Evolutionary conservation across 2,113 vertebrate genomes (phyloP).

Genomic region (Phycodurus eques): DNA sequence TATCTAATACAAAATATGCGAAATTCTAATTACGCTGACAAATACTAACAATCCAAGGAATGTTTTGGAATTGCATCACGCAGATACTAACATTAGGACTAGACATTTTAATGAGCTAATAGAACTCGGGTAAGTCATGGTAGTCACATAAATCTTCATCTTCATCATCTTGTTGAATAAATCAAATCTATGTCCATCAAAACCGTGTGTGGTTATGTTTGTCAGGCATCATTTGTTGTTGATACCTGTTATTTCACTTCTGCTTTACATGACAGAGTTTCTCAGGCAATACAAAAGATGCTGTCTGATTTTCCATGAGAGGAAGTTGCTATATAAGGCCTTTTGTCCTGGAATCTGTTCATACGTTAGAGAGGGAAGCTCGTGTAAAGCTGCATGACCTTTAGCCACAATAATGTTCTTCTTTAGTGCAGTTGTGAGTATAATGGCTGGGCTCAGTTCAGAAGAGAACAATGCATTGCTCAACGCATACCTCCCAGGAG

Average conservation of each 20-base stretch:
- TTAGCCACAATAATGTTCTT: constrained; percentile 19
- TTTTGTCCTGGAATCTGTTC: not conserved
- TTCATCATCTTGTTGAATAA: too few relatives aligned
- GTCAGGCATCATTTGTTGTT: not conserved
- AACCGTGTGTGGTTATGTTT: not conserved
- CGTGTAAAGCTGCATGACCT: not conserved
- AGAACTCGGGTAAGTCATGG: too few relatives aligned
- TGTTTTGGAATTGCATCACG: too few relatives aligned
- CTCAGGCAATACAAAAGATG: constrained; percentile 29
- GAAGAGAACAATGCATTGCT: not conserved
- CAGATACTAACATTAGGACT: too few relatives aligned
- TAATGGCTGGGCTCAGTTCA: not conserved
- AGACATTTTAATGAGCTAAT: too few relatives aligned
- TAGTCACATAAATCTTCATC: too few relatives aligned
- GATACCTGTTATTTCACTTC: not conserved
- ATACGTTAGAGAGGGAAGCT: not conserved
- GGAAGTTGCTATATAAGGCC: not conserved
- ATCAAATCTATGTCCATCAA: too few relatives aligned
- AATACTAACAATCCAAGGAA: too few relatives aligned
- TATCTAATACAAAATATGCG: too few relatives aligned
- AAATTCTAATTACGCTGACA: too few relatives aligned
- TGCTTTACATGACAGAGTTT: not conserved
- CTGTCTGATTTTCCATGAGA: not conserved
- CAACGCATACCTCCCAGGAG: constrained; percentile 26
- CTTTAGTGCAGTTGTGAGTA: constrained; percentile 7